Base-by-base conservation (phyloP, 2,797 vertebrate genomes). In the Dendrocincla fuliginosa region DNA sequence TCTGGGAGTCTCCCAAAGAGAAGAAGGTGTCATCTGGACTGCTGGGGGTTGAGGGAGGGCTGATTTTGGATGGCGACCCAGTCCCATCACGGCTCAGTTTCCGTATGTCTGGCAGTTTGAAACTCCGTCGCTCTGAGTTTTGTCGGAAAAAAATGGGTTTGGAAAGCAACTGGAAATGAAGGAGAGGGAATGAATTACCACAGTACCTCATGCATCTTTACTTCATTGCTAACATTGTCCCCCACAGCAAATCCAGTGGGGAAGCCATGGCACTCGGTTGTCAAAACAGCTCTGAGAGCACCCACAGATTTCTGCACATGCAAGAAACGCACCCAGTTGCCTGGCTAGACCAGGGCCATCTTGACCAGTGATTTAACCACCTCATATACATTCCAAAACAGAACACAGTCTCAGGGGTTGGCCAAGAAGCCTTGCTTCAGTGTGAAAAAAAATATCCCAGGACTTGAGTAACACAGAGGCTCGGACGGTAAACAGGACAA, bases 31-130 rank as follows among this genome's bases (percentile, higher is more conserved):
- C 99, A 7, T 99, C 99, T 1, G 99, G 99, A 94, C 99, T 99
- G 98, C 99, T 99, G 81, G 99, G 99, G 2, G 99, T 99, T 7
- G 99, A 99, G 6, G 99, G 99, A 35, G 99, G 99, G 90, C 99
- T 99, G 97, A 98, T 97, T 56, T 98, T 99, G 83, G 98, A 99
- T 12, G 99, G 99, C 11, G 99, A 99, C 42, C 98, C 97, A 16
- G 98, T 97, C 9, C 98, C 98, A 59, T 99, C 99, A 76, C 98
- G 98, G 97, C 97, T 98, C 77, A 98, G 98, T 97, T 99, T 99
- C 78, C 99, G 98, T 22, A 99, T 97, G 17, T 99, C 99, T 53
- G 99, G 96, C 37, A 99, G 97, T 83, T 99, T 99, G 97, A 99
- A 99, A 97, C 99, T 99, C 84, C 99, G 98, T 10, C 98, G 97